phyloP scores from a whole-genome alignment of 2,113 vertebrate species.

The Scophthalmus maximus region DNA sequence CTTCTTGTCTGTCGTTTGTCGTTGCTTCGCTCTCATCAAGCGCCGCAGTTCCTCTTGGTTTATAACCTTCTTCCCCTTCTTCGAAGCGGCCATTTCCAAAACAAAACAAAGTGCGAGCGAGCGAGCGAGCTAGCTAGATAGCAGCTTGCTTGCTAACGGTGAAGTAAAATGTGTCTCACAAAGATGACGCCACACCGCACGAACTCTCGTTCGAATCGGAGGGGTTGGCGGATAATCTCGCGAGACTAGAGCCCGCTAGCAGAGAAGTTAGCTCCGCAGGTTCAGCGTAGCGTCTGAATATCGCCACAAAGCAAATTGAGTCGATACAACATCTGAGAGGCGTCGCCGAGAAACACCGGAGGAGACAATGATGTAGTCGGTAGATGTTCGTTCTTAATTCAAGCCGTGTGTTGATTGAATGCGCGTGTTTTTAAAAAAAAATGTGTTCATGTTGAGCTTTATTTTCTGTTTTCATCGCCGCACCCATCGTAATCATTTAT shows the following conservation, averaged over 20 bases:
- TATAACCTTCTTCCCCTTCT: slow-evolving; percentile 86
- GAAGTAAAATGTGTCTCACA: slow-evolving; percentile 26
- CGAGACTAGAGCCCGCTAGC: slow-evolving; percentile 48
- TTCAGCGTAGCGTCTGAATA: slow-evolving; percentile 36
- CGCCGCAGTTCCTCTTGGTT: slow-evolving; percentile 93
- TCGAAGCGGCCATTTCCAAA: slow-evolving; percentile 68
- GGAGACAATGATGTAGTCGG: slow-evolving; percentile 61
- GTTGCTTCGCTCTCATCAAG: slow-evolving; percentile 92
- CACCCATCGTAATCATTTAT: slow-evolving; percentile 58
- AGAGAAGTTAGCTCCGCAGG: slow-evolving; percentile 30
- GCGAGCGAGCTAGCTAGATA: neutral
- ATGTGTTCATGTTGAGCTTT: slow-evolving; percentile 52
- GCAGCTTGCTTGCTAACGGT: neutral
- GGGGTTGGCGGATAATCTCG: slow-evolving; percentile 27
- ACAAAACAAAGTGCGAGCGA: slow-evolving; percentile 12
- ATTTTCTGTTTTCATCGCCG: slow-evolving; percentile 68
- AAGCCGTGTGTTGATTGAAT: slow-evolving; percentile 34
- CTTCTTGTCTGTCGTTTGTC: slow-evolving; percentile 84
- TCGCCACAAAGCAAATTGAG: slow-evolving; percentile 59
- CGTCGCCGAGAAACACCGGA: neutral
- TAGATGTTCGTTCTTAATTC: neutral
- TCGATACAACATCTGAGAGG: slow-evolving; percentile 18
- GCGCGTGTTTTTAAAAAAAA: slow-evolving; percentile 15
- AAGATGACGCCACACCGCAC: slow-evolving; percentile 44
- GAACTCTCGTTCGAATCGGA: neutral